Base-by-base conservation (phyloP, 2,888 invertebrate genomes). In the Dynastes grantii region DNA sequence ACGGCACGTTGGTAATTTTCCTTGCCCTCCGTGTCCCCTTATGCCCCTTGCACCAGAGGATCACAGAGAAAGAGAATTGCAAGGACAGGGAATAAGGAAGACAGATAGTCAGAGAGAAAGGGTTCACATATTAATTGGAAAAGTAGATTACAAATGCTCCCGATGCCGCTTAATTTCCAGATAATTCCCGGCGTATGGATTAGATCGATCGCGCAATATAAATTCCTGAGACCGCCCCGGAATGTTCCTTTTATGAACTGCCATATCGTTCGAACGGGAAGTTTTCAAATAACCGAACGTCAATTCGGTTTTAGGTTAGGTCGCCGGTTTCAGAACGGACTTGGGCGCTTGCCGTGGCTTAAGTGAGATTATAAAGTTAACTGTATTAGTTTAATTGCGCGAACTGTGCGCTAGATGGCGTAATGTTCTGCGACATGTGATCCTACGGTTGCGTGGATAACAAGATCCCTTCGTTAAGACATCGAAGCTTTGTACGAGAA, bases 161-260 rank as follows among this genome's bases (percentile, higher is more conserved):
- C 79, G 79, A 79, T 68, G 76, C 70, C 70, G 79, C 79, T 76
- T 70, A 76, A 76, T 76, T 76, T 79, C 75, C 63, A 53, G 76
- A 76, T 76, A 76, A 76, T 76, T 76, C 79, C 49, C 63, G 22
- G 3, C 76, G 79, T 70, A 76, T 81, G 82, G 79, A 83, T 81
- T 84, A 84, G 84, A 85, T 85, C 85, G 86, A 86, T 86, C 84
- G 83, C 84, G 83, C 85, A 87, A 87, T 87, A 87, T 87, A 87
- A 87, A 87, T 87, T 87, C 86, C 85, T 81, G 71, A 80, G 81
- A 80, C 83, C 85, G 55, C 55, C 2, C 85, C 81, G 86, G 86
- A 85, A 85, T 85, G 82, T 11, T 45, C 80, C 83, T 83, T 81
- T 84, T 85, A 84, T 84, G 84, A 84, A 83, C 83, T 81, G 81